Base-by-base conservation (phyloP, 2,888 invertebrate genomes). In the Diaphora mendica region DNA sequence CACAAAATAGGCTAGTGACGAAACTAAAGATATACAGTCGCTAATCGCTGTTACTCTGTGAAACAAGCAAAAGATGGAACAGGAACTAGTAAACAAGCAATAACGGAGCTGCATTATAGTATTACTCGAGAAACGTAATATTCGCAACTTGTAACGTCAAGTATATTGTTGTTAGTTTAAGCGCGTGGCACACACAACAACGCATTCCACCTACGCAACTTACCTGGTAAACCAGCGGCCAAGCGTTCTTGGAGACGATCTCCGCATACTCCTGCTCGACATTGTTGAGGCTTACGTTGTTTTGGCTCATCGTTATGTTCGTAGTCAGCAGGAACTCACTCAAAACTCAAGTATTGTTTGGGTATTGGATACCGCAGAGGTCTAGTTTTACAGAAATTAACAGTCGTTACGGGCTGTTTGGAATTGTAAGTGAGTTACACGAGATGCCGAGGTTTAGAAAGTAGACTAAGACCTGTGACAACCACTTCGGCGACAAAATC, bases 211-310 rank as follows among this genome's bases (percentile, higher is more conserved):
- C 85, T 86, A 87, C 82, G 84, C 83, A 80, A 91, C 92, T 79
- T 85, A 98, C 98, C 97, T 97, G 97, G 93, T 97, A 98, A 81
- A 97, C 93, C 81, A 96, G 91, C 79, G 96, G 94, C 98, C 98
- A 98, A 81, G 97, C 97, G 90, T 96, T 96, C 88, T 96, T 97
- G 83, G 96, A 96, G 87, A 96, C 97, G 86, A 98, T 96, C 89
- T 97, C 97, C 86, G 96, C 94, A 94, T 97, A 98, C 94, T 98
- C 98, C 71, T 96, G 96, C 94, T 98, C 97, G 81, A 98, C 86
- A 74, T 86, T 90, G 83, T 88, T 91, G 44, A 83, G 79, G 86
- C 75, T 70, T 84, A 87, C 85, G 81, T 78, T 84, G 79, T 86
- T 84, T 80, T 77, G 78, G 75, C 81, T 78, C 82, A 84, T 82